Conservation (phyloP, 2,888 invertebrate genomes). For the Leptinotarsa haldemani region DNA sequence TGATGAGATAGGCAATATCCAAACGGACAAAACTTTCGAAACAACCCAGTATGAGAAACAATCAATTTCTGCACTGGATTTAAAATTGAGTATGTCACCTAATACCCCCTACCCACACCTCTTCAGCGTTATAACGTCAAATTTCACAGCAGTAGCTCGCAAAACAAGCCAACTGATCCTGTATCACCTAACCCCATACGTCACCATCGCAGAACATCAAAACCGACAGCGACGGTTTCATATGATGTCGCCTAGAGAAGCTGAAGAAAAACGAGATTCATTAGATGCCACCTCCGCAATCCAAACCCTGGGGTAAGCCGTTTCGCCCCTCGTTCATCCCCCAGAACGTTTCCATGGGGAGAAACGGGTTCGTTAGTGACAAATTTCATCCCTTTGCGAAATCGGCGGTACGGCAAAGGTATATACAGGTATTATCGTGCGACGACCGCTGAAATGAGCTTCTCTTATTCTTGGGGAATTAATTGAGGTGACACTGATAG, state of each 20-base stretch:
- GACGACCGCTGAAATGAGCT: slow-evolving; percentile 37
- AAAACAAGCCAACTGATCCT: background rate
- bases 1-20: no score
- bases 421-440: slow-evolving; percentile 39
- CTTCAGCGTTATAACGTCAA: background rate
- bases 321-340: slow-evolving; percentile 29
- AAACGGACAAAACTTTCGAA: background rate
- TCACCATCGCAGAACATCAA: background rate
- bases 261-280: slow-evolving; percentile 35
- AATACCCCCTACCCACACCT: background rate
- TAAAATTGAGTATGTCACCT: no score
- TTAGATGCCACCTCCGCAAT: slow-evolving; percentile 35
- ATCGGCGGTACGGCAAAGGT: slow-evolving; percentile 26
- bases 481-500: slow-evolving; percentile 44
- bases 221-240: slow-evolving; percentile 9
- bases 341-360: slow-evolving; percentile 41
- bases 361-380: slow-evolving; percentile 37
- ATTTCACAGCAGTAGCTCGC: background rate
- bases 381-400: slow-evolving; percentile 35
- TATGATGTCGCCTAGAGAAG: slow-evolving; percentile 8
- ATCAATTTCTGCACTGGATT: no score
- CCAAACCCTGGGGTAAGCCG: slow-evolving; percentile 39
- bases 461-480: slow-evolving; percentile 43
- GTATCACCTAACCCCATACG: background rate
- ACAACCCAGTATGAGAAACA: no score